These are phyloP conservation scores for Hedya salicella DNA, from an alignment of 2,888 invertebrate genomes.

Conservation along the genomic window DNA sequence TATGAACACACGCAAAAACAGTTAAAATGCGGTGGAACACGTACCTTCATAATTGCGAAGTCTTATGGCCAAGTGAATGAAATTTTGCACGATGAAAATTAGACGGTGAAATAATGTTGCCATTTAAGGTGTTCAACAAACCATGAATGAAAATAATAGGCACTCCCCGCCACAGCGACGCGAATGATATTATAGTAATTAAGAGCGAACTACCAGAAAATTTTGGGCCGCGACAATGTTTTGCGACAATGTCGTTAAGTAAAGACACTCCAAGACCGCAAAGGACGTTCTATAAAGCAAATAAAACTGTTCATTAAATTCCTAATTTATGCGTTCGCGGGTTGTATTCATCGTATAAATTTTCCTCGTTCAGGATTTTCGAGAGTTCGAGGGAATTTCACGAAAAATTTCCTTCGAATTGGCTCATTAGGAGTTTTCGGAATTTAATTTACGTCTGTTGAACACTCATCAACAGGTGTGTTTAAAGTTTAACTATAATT, in stretches of 20 bases:
- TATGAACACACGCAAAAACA: slow-evolving; percentile 52
- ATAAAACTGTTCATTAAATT: slow-evolving; percentile 64
- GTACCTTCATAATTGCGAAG: slow-evolving; percentile 46
- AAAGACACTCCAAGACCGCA: slow-evolving; percentile 52
- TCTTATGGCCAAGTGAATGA: slow-evolving; percentile 54
- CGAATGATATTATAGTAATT: slow-evolving; percentile 72
- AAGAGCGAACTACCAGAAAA: slow-evolving; percentile 71
- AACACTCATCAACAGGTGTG: slow-evolving; percentile 54
- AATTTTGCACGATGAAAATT: slow-evolving; percentile 68
- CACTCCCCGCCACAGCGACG: slow-evolving; percentile 55
- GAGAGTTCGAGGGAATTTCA: slow-evolving; percentile 47
- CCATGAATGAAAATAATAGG: slow-evolving; percentile 72
- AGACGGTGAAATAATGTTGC: slow-evolving; percentile 65
- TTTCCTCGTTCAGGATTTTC: slow-evolving; percentile 56
- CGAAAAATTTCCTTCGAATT: slow-evolving; percentile 44
- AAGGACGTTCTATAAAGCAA: slow-evolving; percentile 54
- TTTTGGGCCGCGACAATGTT: slow-evolving; percentile 67
- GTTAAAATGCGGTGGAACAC: slow-evolving; percentile 54
- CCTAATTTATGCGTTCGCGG: slow-evolving; percentile 64
- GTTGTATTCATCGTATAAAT: slow-evolving; percentile 64
- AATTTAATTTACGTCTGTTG: slow-evolving; percentile 17
- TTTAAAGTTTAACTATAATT: slow-evolving; percentile 43
- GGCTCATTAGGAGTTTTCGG: slow-evolving; percentile 40
- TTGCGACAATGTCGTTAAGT: slow-evolving; percentile 61
- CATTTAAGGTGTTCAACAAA: slow-evolving; percentile 71